Evolutionary conservation across 2,113 vertebrate genomes (phyloP), one percentile per base, ranked within the genome.

Genomic region (Parotia lawesii): DNA sequence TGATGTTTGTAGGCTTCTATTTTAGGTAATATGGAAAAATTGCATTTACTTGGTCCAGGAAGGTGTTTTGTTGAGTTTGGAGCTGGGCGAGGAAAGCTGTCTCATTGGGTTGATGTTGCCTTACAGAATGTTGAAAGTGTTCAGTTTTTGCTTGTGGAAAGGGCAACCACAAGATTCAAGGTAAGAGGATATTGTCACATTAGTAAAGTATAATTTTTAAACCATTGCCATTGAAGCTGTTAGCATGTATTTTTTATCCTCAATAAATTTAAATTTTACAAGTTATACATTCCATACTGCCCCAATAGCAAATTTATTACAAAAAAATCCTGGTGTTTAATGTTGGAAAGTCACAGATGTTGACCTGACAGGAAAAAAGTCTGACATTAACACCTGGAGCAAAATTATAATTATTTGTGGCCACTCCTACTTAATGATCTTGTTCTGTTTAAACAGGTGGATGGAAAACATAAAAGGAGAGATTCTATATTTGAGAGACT

Each of bases 21-120:
- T 96, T 95, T 99, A 97, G 99, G 98, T 96, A 98, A 99, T 94
- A 98, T 99, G 98, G 98, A 99, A 94, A 97, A 97, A 45, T 82
- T 99, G 95, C 97, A 98, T 61, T 98, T 99, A 96, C 98, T 99
- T 92, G 96, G 97, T 61, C 95, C 98, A 37, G 97, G 98, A 91
- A 98, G 97, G 84, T 99, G 99, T 96, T 99, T 98, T 84, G 96
- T 99, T 82, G 99, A 99, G 93, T 99, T 99, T 90, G 99, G 99
- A 86, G 99, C 99, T 16, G 99, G 99, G 31, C 98, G 98, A 90
- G 99, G 99, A 74, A 99, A 99, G 96, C 98, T 99, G 66, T 99
- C 99, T 65, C 99, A 99, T 15, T 99, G 99, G 99, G 98, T 99
- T 90, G 98, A 98, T 48, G 92, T 97, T 90, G 99, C 99, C 67